Conservation (phyloP, 1,140 invertebrate genomes). For the Frieseomelitta varia region DNA sequence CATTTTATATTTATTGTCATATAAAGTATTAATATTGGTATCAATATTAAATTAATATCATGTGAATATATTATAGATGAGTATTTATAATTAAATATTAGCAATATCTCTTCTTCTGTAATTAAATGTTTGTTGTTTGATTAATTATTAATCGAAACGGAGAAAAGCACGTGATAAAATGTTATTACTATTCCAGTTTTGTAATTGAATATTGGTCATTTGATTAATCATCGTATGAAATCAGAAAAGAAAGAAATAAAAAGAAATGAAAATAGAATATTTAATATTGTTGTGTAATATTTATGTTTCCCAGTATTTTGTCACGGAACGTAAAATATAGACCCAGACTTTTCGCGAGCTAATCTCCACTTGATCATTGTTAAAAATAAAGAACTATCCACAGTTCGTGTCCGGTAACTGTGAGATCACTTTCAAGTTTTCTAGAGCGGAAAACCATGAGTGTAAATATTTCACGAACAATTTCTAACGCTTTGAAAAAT, state of each 20-base stretch:
- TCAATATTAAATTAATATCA: no score
- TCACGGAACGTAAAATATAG: not conserved
- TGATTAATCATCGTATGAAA: no score
- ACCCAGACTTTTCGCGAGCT: not conserved
- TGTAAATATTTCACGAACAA: constrained; percentile 22
- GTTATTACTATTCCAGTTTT: not conserved
- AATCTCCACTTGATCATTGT: not conserved
- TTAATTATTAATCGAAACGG: not conserved
- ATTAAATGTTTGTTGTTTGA: no score
- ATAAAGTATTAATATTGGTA: not conserved
- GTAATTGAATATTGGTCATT: no score
- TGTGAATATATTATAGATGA: no score
- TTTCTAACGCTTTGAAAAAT: not conserved
- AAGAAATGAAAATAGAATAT: no score
- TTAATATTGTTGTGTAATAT: no score
- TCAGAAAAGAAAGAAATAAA: no score
- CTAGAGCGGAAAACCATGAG: not conserved
- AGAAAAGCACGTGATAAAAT: not conserved
- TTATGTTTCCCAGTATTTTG: not conserved
- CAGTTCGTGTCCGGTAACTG: not conserved
- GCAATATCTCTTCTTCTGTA: no score
- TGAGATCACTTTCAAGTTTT: not conserved
- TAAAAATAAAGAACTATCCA: constrained; percentile 11
- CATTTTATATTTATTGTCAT: not conserved
- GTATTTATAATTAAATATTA: no score